phyloP scores from a whole-genome alignment of 2,113 vertebrate genomes.

The Morone saxatilis region DNA sequence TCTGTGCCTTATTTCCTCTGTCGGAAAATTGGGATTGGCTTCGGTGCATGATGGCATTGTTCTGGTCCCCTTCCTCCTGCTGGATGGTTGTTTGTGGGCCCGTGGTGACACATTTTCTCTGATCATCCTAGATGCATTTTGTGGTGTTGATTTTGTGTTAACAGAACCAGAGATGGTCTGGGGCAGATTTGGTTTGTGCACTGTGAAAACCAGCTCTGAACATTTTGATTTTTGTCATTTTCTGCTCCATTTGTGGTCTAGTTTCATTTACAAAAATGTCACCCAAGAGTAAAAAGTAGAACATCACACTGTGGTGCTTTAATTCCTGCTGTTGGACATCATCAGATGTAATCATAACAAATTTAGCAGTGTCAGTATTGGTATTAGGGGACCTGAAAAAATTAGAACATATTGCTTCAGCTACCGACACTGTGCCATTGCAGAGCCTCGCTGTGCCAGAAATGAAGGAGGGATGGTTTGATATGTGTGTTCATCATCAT shows the following conservation, averaged over 20 bases:
- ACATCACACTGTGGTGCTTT: neutral
- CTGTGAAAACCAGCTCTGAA: neutral
- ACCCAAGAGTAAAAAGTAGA: neutral
- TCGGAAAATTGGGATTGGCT: too few relatives aligned
- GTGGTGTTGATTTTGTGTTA: neutral
- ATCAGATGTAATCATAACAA: neutral
- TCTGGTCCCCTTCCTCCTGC: neutral
- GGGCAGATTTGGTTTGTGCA: neutral
- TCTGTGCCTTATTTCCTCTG: neutral
- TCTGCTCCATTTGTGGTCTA: neutral
- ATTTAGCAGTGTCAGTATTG: neutral
- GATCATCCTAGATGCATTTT: neutral
- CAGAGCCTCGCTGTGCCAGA: neutral
- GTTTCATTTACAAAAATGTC: slow-evolving; percentile 6
- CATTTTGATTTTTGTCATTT: neutral
- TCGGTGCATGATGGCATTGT: neutral
- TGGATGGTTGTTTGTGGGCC: slow-evolving; percentile 9
- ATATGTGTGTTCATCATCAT: neutral
- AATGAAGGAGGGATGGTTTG: neutral
- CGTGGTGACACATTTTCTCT: neutral
- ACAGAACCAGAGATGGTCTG: neutral
- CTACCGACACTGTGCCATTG: neutral
- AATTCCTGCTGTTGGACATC: neutral
- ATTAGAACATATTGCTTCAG: neutral
- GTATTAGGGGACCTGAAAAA: neutral